Conservation (phyloP, 2,888 invertebrate species). For the Lasioglossum malachurum region DNA sequence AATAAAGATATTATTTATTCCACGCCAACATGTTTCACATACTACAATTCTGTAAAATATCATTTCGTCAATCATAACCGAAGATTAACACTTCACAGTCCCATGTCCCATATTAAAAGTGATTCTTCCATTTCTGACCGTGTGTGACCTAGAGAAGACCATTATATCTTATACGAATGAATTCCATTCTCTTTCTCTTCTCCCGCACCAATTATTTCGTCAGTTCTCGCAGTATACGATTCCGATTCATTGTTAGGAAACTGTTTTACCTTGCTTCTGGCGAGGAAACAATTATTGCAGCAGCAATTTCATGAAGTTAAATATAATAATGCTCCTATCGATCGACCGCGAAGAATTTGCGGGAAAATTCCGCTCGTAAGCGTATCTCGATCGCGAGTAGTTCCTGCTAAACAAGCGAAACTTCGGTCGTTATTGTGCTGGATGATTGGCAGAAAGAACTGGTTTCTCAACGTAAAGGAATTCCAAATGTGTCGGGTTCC, state of each 20-base stretch:
- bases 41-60: not conserved
- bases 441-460: constrained; percentile 48
- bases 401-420: constrained; percentile 43
- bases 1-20: constrained; percentile 23
- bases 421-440: constrained; percentile 34
- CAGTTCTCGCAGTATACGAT: not conserved
- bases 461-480: constrained; percentile 29
- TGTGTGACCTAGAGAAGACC: too few relatives aligned
- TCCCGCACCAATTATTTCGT: not conserved
- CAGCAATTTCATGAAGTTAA: constrained; percentile 1
- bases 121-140: too few relatives aligned
- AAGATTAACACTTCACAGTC: not conserved
- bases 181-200: too few relatives aligned
- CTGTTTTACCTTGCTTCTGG: not conserved
- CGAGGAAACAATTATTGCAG: not conserved
- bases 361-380: constrained; percentile 18
- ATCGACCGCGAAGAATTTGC: constrained; percentile 20
- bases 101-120: not conserved
- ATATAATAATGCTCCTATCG: constrained; percentile 16
- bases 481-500: not conserved
- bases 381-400: constrained; percentile 32
- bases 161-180: too few relatives aligned
- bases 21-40: not conserved
- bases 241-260: not conserved
- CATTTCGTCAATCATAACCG: not conserved